Evolutionary conservation across 2,797 vertebrate genomes (phyloP).

Genomic region (Saguinus oedipus): DNA sequence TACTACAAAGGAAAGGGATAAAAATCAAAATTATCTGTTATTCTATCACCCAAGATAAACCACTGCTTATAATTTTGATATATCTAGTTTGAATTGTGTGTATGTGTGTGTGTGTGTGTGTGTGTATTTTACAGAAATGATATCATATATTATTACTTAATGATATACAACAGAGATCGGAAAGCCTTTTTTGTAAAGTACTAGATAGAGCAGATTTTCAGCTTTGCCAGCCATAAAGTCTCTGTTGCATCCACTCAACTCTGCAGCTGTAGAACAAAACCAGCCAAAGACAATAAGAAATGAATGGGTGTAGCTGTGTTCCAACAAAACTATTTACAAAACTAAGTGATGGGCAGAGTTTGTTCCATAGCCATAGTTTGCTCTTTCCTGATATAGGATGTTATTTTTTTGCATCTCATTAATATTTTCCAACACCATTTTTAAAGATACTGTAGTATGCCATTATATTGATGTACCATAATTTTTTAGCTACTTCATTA

Average conservation of each 20-base stretch:
- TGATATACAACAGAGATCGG: not conserved
- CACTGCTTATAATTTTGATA: not conserved
- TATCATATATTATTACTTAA: not conserved
- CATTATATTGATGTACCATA: not conserved
- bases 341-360: not conserved
- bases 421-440: not conserved
- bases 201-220: not conserved
- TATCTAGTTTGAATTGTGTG: not conserved
- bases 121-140: not conserved
- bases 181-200: not conserved
- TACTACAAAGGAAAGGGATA: not conserved
- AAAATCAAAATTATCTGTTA: not conserved
- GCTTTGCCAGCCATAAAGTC: not conserved
- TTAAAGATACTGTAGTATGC: not conserved
- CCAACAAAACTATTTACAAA: not conserved
- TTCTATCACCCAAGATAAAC: not conserved
- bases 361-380: accelerated
- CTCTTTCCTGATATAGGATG: not conserved
- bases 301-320: not conserved
- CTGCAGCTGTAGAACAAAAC: not conserved
- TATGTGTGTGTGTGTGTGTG: too few relatives aligned
- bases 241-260: not conserved
- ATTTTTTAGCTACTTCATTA: not conserved
- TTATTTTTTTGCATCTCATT: not conserved
- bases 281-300: not conserved